Base-by-base conservation (phyloP, 2,888 invertebrate species). In the Eledona agricola region DNA sequence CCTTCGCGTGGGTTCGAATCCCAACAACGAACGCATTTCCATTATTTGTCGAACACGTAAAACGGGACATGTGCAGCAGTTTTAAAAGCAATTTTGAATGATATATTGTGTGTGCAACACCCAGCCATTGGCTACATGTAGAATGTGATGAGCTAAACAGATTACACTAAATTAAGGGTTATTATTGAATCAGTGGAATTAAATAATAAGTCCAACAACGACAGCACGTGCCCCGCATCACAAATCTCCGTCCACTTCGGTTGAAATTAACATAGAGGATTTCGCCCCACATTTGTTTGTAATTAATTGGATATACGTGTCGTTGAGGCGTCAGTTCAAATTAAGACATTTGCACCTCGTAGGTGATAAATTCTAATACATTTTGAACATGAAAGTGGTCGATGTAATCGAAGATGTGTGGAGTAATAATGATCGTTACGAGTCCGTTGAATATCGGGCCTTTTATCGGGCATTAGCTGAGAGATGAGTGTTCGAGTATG, bases 161-260 rank as follows among this genome's bases (percentile, higher is more conserved):
- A 61, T 60, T 61, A 60, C 46, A 43, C 32, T 50, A 59, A 58
- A 59, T 56, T 51, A 55, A 45, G 55, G 58, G 54, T 59, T 57
- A 58, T 61, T 62, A 65, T 63, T 59, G 58, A 62, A 65, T 65
- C 59, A 64, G 58, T 58, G 37, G 56, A 62, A 65, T 64, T 60
- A 59, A 64, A 65, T 65, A 64, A 65, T 64, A 60, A 64, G 60
- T 59, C 56, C 53, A 43, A 32, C 51, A 43, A 50, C 42, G 49
- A 35, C 49, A 40, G 54, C 57, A 51, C 57, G 63, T 63, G 65
- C 49, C 42, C 22, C 6, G 54, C 51, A 51, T 57, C 51, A 38
- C 40, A 40, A 58, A 9, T 23, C 23, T 47, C 25, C 47, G 40
- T 50, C 29, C 16, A 12, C 37, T 32, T 23, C 46, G 10, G 47